Percentiles rank a stretch among this genome's conserved stretches.
Conservation (phyloP, 2,113 vertebrate species). For the Tapirus terrestris region DNA sequence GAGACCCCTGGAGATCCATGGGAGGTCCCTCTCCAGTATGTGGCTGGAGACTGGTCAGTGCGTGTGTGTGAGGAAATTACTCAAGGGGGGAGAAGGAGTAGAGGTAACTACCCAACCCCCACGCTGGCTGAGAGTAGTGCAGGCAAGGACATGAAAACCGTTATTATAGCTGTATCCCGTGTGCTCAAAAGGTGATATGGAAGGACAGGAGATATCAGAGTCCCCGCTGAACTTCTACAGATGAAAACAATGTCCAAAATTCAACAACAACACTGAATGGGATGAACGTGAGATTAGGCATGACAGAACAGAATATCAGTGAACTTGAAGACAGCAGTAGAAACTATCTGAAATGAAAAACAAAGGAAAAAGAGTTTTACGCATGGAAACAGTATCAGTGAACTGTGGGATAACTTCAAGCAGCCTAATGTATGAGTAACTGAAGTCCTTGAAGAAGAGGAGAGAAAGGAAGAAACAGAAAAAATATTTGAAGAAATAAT, state of each 20-base stretch:
- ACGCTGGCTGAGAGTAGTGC: background rate
- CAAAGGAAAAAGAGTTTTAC: background rate
- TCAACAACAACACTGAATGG: background rate
- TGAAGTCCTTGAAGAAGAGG: background rate
- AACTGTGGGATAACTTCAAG: background rate
- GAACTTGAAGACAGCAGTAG: background rate
- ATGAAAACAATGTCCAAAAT: background rate
- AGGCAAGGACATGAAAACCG: background rate
- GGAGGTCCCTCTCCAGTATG: background rate
- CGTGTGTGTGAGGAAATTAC: fast-evolving
- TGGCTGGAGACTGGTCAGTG: background rate
- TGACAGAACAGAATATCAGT: background rate
- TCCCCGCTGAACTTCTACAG: background rate
- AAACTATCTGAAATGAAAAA: background rate
- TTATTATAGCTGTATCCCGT: background rate
- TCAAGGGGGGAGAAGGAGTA: too few relatives aligned
- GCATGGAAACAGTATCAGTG: background rate
- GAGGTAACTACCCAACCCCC: background rate
- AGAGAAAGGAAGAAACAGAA: background rate
- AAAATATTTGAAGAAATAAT: background rate
- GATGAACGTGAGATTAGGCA: background rate
- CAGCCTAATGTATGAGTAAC: background rate
- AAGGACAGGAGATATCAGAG: background rate
- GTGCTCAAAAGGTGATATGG: background rate
- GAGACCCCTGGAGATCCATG: fast-evolving